A percentile compares a stretch with the other conserved stretches of the same genome.
Conservation (phyloP, 2,797 vertebrate species). For the Melanogrammus aeglefinus region DNA sequence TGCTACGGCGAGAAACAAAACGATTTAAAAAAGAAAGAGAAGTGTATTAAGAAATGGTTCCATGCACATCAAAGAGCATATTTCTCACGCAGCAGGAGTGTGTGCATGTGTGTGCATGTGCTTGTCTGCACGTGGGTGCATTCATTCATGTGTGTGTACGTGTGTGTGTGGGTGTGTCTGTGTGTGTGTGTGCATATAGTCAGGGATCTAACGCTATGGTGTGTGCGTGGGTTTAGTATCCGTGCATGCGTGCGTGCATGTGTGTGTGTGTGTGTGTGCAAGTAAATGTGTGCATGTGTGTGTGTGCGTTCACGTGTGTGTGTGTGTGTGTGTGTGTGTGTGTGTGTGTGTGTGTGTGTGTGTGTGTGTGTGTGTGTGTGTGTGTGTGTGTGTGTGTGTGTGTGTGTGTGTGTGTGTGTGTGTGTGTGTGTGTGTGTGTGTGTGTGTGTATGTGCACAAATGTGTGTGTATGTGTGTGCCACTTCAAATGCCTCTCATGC, state of each 20-base stretch:
- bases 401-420: no score
- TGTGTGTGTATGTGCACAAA: no score
- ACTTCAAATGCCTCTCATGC: slow-evolving; percentile 49
- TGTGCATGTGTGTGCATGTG: not conserved
- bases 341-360: no score
- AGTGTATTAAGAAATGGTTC: slow-evolving; percentile 50
- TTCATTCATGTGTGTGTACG: no score
- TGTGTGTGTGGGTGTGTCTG: no score
- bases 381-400: no score
- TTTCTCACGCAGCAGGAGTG: slow-evolving; percentile 50
- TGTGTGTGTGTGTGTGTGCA: no score
- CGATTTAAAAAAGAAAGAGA: slow-evolving; percentile 55
- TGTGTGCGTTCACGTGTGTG: no score
- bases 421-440: not conserved
- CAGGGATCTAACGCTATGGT: slow-evolving; percentile 13
- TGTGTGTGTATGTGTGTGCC: not conserved
- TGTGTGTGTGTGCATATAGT: not conserved
- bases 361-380: not conserved
- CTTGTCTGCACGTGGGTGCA: not conserved
- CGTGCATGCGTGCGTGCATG: no score
- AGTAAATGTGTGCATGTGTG: not conserved
- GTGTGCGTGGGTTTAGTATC: not conserved
- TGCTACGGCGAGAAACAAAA: slow-evolving; percentile 47
- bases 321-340: no score
- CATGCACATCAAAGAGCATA: slow-evolving; percentile 61